Evolutionary conservation across 2,113 vertebrate genomes (phyloP), one percentile per base, ranked within the genome.

Genomic region (Bos indicus): DNA sequence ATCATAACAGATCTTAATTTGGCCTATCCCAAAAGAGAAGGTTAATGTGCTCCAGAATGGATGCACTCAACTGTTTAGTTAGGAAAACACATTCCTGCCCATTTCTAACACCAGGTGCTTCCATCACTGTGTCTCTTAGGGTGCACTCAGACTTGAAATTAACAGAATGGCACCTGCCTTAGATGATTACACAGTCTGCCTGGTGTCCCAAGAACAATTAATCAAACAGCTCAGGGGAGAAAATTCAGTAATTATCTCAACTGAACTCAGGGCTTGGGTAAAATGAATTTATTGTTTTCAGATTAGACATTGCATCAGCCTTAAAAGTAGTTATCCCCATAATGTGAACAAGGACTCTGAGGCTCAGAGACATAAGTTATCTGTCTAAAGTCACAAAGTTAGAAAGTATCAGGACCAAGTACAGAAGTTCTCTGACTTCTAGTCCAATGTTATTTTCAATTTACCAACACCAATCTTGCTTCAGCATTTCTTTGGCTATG

Each of bases 131-230:
- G 59, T 93, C 88, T 96, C 95, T 82, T 78, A 94, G 85, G 85
- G 60, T 57, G 9, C 56, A 96, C 23, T 71, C 67, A 96, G 83
- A 80, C 83, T 78, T 57, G 52, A 97, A 96, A 97, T 96, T 46
- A 97, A 92, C 62, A 97, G 94, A 97, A 97, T 64, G 74, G 90
- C 94, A 98, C 95, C 93, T 98, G 95, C 56, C 23, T 11, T 19
- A 91, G 82, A 96, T 89, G 93, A 91, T 94, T 83, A 88, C n/a
- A 74, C 81, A 82, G 85, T 83, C 43, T 86, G 89, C 86, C 77
- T 95, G 11, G 40, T 92, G 33, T 94, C 95, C 88, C 93, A 92
- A 83, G 71, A 95, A 97, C 95, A 96, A 94, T 97, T 94, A 97
- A 85, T 96, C 94, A 96, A 94, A 86, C 52, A 88, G 51, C 91